Percentiles rank a stretch among this genome's conserved stretches.
phyloP scores from a whole-genome alignment of 2,113 vertebrate species.

The Cephalopterus ornatus region DNA sequence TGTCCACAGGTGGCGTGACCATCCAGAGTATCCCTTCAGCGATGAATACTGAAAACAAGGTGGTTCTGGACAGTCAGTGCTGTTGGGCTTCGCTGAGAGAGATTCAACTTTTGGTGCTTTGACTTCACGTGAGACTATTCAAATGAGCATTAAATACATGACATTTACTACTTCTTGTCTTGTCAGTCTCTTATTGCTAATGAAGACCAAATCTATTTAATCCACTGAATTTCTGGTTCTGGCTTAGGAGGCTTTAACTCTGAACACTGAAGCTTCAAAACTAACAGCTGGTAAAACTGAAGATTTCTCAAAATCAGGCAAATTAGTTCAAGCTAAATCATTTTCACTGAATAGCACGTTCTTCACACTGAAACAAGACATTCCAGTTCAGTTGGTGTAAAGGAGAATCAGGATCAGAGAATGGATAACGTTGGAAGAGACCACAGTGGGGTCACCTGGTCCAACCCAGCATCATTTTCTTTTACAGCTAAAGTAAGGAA shows the following conservation, averaged over 20 bases:
- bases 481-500: not conserved
- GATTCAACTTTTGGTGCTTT: not conserved
- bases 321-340: not conserved
- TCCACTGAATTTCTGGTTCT: not conserved
- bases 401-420: not conserved
- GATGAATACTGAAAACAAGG: conserved; percentile 82
- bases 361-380: not conserved
- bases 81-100: not conserved
- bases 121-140: not conserved
- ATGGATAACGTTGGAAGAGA: not conserved
- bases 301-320: not conserved
- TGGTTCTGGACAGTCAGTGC: not conserved
- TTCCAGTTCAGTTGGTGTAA: not conserved
- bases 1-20: conserved; percentile 87
- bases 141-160: conserved; percentile 41
- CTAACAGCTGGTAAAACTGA: not conserved
- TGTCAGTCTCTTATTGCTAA: not conserved
- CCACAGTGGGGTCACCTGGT: rapidly evolving
- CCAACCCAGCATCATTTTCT: not conserved
- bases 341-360: not conserved
- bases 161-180: not conserved
- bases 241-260: not conserved
- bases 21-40: conserved; percentile 91
- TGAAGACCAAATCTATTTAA: not conserved
- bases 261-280: not conserved